Base-by-base conservation (phyloP, 2,113 vertebrate genomes). In the Athene noctua region DNA sequence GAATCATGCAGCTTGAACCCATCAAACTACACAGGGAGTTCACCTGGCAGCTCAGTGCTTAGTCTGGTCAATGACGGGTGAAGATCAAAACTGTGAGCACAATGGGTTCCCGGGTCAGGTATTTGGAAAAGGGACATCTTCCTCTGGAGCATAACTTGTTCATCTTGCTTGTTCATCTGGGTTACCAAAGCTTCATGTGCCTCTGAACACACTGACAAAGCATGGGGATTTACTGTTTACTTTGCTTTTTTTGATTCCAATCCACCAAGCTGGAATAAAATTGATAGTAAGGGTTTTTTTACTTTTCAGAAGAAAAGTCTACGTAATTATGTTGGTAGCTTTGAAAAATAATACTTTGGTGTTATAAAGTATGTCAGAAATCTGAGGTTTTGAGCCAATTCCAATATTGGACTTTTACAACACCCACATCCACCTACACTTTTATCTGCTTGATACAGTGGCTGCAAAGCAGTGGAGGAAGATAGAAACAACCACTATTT, bases 401-500 rank as follows among this genome's bases (percentile, higher is more conserved):
- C 46, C 46, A 77, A 34, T 68, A 87, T 36, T 93, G 88, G 75
- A 94, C 52, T 83, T 96, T 36, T 52, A 47, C 44, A 77, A 70
- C 73, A 65, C 70, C 68, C 59, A 94, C 81, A 72, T 11, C 13
- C 70, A 42, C 85, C 86, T 88, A 72, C 72, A 13, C 22, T 66
- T 63, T 90, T 78, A 51, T 79, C 72, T 90, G 47, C 66, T 91
- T 86, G 77, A 94, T n/a, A 81, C 61, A 92, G 86, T 47, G 42
- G 36, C 73, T 91, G 58, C 63, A 93, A 77, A 91, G 82, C 22
- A 54, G 67, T 47, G 79, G 73, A 70, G 91, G 88, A 96, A 95
- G 92, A 94, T 34, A 86, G 88, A 94, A 97, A 96, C 42, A 96
- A 89, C 46, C 15, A 17, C 55, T 96, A 54, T 97, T 93, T 96